Evolutionary conservation across 2,113 vertebrate species (phyloP), one percentile per base, ranked within the genome.

Genomic region (Sminthopsis crassicaudata): DNA sequence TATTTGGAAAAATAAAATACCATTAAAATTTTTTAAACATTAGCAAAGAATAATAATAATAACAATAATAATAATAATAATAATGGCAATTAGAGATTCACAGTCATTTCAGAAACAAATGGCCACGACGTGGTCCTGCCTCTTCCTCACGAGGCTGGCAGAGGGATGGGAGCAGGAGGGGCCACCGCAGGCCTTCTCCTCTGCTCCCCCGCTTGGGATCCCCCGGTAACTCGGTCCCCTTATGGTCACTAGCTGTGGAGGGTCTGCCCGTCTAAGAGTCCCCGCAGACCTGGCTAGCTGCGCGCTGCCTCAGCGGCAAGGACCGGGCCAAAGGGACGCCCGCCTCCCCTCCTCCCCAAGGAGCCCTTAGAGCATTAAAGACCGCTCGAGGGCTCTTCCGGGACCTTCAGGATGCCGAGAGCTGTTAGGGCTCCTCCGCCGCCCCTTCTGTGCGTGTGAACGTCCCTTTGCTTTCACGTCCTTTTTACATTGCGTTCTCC

Each of bases 231-330:
- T 1, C 1, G 54, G 24, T 7, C 25, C 54, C 54, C 54, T 55
- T 26, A n/a, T n/a, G n/a, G n/a, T n/a, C n/a, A n/a, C n/a, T n/a
- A n/a, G n/a, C n/a, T n/a, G n/a, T n/a, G 54, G 54, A 9, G 8
- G 26, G 55, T 10, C 26, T 2, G 8, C 55, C 55, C 26, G 11
- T 27, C 26, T 26, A 6, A 48, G 48, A 48, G 48, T 7, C 48
- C 48, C 48, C 48, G 48, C 48, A 42, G 60, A 14, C 60, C 14
- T 14, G 19, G 36, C 50, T 51, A 51, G 8, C 9, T 51, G 67
- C 22, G 36, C 14, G 0, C n/a, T 42, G 67, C 36, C 67, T 84
- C 19, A 1, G 0, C 0, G 7, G n/a, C 5, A 22, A 8, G 67
- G 67, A n/a, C 14, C n/a, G 67, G 12, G 36, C 67, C 67, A 76